Evolutionary conservation across 1,140 invertebrate species (phyloP), one percentile per base, ranked within the genome.

Genomic region (Rhizoglyphus robini): DNA sequence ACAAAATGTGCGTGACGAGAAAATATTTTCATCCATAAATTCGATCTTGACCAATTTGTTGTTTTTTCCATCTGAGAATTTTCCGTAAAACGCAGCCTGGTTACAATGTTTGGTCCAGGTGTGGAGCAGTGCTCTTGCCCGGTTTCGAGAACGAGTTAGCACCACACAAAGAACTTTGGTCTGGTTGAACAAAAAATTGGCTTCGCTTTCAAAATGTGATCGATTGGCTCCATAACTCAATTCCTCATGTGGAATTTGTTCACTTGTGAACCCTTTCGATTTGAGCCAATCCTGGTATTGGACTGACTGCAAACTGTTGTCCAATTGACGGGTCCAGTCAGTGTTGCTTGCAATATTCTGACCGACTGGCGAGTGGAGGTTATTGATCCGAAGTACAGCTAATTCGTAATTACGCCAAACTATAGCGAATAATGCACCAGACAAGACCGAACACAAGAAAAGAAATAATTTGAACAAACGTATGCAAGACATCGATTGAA

Each of bases 101-200:
- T 72, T 72, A 27, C 71, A 72, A 65, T 72, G 71, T 57, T 71
- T 69, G 23, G 67, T 68, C 71, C 71, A 72, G 4, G 71, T 72
- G 4, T 68, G 23, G 23, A 68, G 67, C 4, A 72, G 48, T n/a
- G 71, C 71, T 51, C 68, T 62, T 8, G 67, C 63, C 31, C 65
- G 59, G 47, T 70, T 68, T 29, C 63, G 47, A n/a, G 66, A 36
- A 49, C 64, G 70, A 18, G 70, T 64, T 31, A 72, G 61, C 23
- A 72, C 61, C 18, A 72, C 23, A 66, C 71, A 72, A 13, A 72
- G 48, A 31, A 72, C 67, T n/a, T 51, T 61, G 11, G 57, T 66
- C 25, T 66, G 49, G 25, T 69, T 58, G 36, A 20, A 65, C 11
- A 72, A 47, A 31, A 41, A 72, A 34, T 36, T 25, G 27, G 49